phyloP scores from a whole-genome alignment of 1,140 invertebrate species.

The Cardiocondyla obscurior region DNA sequence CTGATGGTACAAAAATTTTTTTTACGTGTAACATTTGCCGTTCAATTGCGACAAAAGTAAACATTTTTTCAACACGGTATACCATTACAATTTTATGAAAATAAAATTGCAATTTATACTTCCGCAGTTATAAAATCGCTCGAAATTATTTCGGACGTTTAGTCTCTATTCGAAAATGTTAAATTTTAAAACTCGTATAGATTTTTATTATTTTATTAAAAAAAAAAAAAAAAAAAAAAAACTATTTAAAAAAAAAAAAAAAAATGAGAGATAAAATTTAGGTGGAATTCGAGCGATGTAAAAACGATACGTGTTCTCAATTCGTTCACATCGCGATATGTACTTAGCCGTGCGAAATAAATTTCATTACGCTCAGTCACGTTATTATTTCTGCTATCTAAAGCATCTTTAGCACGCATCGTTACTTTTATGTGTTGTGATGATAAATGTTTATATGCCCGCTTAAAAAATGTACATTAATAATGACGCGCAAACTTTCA shows the following conservation, averaged over 20 bases:
- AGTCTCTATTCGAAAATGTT: background rate
- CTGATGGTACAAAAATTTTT: no score
- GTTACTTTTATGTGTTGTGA: background rate
- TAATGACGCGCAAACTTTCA: background rate
- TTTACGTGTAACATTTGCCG: no score
- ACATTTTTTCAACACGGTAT: no score
- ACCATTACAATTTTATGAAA: background rate
- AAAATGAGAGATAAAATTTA: background rate
- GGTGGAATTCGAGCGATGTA: background rate
- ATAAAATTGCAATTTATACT: no score
- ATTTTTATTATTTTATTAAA: background rate
- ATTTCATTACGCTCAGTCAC: background rate
- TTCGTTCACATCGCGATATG: background rate
- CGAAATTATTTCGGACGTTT: background rate
- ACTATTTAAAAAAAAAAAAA: no score
- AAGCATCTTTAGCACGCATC: background rate
- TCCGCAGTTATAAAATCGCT: background rate
- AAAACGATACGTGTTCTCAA: background rate
- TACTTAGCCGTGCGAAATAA: background rate
- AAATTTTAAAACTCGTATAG: background rate
- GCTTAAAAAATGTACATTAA: background rate
- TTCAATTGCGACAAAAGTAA: no score
- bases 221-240: no score
- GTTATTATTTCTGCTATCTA: background rate
- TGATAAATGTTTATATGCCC: background rate